Base-by-base conservation (phyloP, 2,888 invertebrate genomes). In the Caenorhabditis doughertyi region DNA sequence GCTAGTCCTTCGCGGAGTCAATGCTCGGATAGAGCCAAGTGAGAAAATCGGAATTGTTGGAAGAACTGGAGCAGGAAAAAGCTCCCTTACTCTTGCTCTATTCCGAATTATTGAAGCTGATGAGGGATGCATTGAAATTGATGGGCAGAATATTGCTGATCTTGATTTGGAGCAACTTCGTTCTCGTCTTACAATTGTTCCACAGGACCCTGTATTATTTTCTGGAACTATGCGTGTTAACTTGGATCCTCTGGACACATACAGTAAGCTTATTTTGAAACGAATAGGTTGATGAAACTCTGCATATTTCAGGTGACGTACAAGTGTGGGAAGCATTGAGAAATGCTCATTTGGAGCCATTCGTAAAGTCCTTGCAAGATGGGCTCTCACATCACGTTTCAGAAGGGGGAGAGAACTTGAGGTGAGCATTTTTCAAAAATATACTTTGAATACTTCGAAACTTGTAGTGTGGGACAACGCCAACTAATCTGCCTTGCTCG, bases 131-230 rank as follows among this genome's bases (percentile, higher is more conserved):
- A 97, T 97, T 89, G 92, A 94, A 76, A 96, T 97, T 89, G 97
- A 97, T 93, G 95, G 94, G 60, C 71, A 60, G 0, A 79, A 83
- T 44, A 84, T 86, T 53, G 73, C 84, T 7, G 70, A 83, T 29
- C 47, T 85, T 32, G 35, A 79, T 9, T 42, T 85, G 21, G 85
- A 79, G 65, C 65, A 65, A 51, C 93, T 97, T 84, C 94, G 97
- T 79, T 95, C 96, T 8, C 94, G 95, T 85, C 93, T 96, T 86
- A 96, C 96, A 44, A 96, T 96, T 55, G 89, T 89, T 0, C 89
- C 88, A 27, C 86, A 98, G 94, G 98, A 98, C 93, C 97, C 97
- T 0, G 96, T 97, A 56, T 94, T 98, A 82, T 98, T 98, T 93
- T 96, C 96, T 25, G 97, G 97, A 58, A 95, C 95, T 8, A 93